Conservation (phyloP, 2,797 vertebrate genomes). For the Leptodactylus fallax region DNA sequence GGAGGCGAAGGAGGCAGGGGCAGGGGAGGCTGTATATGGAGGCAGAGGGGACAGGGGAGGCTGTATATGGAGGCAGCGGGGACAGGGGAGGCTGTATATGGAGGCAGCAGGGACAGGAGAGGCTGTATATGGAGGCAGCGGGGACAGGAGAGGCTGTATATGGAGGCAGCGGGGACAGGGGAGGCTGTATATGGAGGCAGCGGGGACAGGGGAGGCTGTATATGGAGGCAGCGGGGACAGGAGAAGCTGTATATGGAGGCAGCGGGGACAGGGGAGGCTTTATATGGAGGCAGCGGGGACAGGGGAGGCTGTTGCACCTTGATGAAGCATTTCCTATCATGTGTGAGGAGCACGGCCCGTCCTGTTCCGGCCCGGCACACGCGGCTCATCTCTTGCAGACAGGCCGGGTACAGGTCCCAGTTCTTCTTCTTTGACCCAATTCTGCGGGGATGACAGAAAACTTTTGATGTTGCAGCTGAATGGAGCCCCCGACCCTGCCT, state of each 20-base stretch:
- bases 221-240: neutral
- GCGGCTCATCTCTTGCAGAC: slow-evolving; percentile 93
- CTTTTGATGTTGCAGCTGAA: neutral
- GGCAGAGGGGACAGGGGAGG: neutral
- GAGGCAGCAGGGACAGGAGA: too few species aligned
- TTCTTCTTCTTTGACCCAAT: slow-evolving; percentile 96
- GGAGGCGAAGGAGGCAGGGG: neutral
- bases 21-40: neutral
- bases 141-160: too few species aligned
- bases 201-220: neutral
- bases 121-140: neutral
- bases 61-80: neutral
- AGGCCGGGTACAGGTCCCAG: slow-evolving; percentile 96
- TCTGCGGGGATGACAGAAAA: slow-evolving; percentile 70
- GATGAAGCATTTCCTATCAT: slow-evolving; percentile 95
- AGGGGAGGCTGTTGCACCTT: slow-evolving; percentile 79
- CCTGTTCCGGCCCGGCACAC: slow-evolving; percentile 89
- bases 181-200: neutral
- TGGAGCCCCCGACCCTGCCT: too few species aligned
- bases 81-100: neutral
- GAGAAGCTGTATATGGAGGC: too few species aligned
- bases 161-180: too few species aligned
- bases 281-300: neutral
- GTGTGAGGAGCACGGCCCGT: slow-evolving; percentile 91
- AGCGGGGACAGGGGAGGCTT: neutral